A percentile compares a stretch with the other conserved stretches of the same genome.
Evolutionary conservation across 2,113 vertebrate species (phyloP).

Genomic region (Crotalus tigris): DNA sequence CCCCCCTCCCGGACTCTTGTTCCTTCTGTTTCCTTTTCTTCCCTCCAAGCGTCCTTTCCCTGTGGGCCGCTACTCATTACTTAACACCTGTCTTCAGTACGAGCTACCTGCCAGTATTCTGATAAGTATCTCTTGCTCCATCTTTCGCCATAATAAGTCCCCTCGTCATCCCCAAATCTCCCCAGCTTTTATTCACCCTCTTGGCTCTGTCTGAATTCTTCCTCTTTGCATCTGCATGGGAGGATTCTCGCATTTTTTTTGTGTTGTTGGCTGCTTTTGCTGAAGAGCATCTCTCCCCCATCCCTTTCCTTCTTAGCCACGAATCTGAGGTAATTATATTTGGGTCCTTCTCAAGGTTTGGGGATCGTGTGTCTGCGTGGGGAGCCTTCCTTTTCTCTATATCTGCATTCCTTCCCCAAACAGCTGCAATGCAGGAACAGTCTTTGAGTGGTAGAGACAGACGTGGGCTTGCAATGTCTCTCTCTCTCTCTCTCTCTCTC

Average conservation of each 20-base stretch:
- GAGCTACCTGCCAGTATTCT: background rate
- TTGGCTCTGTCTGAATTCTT: background rate
- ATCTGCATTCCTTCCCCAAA: conserved; percentile 25
- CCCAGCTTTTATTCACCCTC: background rate
- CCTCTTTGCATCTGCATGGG: background rate
- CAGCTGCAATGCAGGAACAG: conserved; percentile 33
- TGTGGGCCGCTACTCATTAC: background rate
- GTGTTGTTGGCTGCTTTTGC: background rate
- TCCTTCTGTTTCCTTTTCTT: background rate
- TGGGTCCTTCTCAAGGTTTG: background rate
- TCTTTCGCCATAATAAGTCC: background rate
- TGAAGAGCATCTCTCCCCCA: no score
- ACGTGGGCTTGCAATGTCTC: conserved; percentile 3
- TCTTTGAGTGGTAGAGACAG: conserved; percentile 1
- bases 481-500: background rate
- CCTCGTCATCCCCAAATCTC: background rate
- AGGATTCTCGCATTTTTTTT: background rate
- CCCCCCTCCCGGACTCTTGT: no score
- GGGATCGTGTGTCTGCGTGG: background rate
- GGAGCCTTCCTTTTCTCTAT: background rate
- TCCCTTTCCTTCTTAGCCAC: background rate
- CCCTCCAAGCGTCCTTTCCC: background rate
- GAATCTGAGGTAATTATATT: no score
- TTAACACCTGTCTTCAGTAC: background rate
- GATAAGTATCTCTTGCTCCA: background rate